phyloP scores from a whole-genome alignment of 2,797 vertebrate species.

The Botia almorhae region DNA sequence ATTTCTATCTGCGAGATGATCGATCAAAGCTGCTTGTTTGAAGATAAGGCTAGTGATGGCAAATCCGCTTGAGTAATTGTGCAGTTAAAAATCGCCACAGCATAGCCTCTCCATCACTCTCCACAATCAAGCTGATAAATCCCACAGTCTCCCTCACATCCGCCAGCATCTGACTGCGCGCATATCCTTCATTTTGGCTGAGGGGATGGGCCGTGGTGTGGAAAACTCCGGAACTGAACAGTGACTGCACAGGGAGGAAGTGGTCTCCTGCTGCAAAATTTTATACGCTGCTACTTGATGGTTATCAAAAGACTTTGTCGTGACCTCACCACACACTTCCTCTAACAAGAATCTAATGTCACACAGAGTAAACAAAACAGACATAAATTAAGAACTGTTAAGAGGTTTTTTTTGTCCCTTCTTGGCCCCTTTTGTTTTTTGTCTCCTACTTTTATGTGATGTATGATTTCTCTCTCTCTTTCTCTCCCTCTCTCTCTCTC shows the following conservation, averaged over 20 bases:
- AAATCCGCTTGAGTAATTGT: slow-evolving; percentile 60
- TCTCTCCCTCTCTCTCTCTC: background rate
- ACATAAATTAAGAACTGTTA: background rate
- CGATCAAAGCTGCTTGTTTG: slow-evolving; percentile 60
- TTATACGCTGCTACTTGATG: slow-evolving; percentile 12
- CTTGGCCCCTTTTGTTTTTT: background rate
- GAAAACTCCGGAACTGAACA: slow-evolving; percentile 6
- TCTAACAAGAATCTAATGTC: background rate
- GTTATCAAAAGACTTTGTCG: slow-evolving; percentile 34
- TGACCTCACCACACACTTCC: slow-evolving; percentile 19
- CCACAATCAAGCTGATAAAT: slow-evolving; percentile 57
- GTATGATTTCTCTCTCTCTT: slow-evolving; percentile 2
- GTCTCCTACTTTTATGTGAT: background rate
- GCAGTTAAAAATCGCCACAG: slow-evolving; percentile 53
- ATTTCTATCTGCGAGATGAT: slow-evolving; percentile 59
- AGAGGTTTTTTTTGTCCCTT: background rate
- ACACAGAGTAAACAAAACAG: background rate
- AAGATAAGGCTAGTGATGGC: slow-evolving; percentile 57
- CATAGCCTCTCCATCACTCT: slow-evolving; percentile 50
- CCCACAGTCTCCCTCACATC: background rate
- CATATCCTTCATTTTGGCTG: slow-evolving; percentile 29
- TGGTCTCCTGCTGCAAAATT: slow-evolving; percentile 8
- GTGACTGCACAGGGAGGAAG: background rate
- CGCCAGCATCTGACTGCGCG: slow-evolving; percentile 22
- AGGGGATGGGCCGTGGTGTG: background rate